Percentiles rank a stretch among this genome's conserved stretches.
Evolutionary conservation across 2,797 vertebrate genomes (phyloP).

Genomic region (Hyperoplus immaculatus): DNA sequence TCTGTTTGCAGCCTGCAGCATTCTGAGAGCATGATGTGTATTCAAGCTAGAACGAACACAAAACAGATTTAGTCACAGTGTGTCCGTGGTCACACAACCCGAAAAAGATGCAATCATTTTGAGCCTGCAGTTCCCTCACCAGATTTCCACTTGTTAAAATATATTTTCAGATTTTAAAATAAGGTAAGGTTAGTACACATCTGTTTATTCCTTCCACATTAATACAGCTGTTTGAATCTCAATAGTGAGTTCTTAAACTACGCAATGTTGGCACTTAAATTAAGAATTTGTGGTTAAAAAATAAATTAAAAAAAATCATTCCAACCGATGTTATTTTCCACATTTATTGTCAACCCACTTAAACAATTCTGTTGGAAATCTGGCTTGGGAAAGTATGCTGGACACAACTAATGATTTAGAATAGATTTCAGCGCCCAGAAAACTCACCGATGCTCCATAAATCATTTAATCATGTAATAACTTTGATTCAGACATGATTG

Average conservation of each 20-base stretch:
- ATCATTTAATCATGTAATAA: neutral
- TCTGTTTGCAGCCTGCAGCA: neutral
- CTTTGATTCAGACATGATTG: neutral
- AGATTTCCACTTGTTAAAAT: slow-evolving; percentile 8
- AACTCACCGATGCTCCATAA: neutral
- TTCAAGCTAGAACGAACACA: neutral
- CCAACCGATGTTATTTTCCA: neutral
- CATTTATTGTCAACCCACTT: neutral
- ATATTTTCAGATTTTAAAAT: too few species aligned
- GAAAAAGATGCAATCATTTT: neutral
- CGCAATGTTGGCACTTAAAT: neutral
- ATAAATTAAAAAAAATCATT: neutral
- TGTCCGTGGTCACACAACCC: neutral
- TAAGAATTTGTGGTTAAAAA: neutral
- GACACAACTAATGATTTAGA: neutral
- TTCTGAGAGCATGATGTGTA: slow-evolving; percentile 35
- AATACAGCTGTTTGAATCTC: neutral
- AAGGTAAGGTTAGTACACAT: too few species aligned
- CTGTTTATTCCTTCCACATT: neutral
- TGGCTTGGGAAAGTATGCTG: neutral
- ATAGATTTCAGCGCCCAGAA: neutral
- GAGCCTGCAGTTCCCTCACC: neutral
- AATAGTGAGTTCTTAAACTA: neutral
- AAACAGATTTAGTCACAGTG: neutral
- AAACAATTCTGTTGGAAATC: slow-evolving; percentile 16